These are phyloP conservation scores for Cyanistes caeruleus DNA, from an alignment of 2,113 vertebrate genomes.

Conservation along the genomic window DNA sequence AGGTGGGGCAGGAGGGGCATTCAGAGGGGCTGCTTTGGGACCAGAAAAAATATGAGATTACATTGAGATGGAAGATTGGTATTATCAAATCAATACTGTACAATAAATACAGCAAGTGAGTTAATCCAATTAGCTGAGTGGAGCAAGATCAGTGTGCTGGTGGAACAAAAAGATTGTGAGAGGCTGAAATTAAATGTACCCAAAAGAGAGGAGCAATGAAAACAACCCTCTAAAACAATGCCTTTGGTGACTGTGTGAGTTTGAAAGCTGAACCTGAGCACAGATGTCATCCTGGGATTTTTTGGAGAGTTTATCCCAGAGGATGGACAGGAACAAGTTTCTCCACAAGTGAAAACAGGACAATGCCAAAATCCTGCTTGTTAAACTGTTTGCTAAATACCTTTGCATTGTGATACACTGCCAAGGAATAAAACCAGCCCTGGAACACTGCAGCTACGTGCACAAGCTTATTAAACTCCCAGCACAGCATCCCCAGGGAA, in stretches of 20 bases:
- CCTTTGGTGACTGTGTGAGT: neutral
- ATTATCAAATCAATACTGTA: neutral
- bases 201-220: neutral
- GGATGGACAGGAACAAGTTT: neutral
- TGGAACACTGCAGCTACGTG: neutral
- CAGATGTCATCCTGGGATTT: neutral
- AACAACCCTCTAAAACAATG: neutral
- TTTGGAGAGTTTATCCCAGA: neutral
- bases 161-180: neutral
- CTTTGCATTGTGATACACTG: neutral
- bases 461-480: neutral
- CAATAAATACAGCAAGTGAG: neutral
- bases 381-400: constrained; percentile 13
- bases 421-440: neutral
- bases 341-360: neutral
- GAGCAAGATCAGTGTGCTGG: neutral
- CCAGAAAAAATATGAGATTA: neutral
- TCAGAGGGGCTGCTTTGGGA: neutral
- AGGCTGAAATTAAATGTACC: neutral
- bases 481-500: neutral
- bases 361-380: neutral
- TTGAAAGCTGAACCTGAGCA: neutral
- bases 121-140: neutral
- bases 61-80: neutral
- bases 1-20: neutral